Percentiles rank a stretch among this genome's conserved stretches.
Evolutionary conservation across 2,797 vertebrate genomes (phyloP).

Genomic region (Hafferia zeledoni): DNA sequence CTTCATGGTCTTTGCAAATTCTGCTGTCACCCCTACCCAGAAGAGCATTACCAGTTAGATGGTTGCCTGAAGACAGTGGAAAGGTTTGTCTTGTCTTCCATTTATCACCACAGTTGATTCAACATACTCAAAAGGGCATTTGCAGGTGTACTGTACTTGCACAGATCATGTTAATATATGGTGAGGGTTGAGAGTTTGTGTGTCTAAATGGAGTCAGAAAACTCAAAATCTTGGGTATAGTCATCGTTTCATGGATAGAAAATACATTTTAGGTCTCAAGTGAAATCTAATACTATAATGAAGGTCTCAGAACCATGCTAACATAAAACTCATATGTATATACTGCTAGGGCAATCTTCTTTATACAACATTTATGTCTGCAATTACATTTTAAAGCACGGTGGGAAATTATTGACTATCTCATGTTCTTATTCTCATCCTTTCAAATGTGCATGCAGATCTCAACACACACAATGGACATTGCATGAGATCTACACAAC

Average conservation of each 20-base stretch:
- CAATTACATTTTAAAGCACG: not conserved
- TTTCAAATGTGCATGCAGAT: not conserved
- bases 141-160: not conserved
- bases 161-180: not conserved
- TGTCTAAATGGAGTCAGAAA: not conserved
- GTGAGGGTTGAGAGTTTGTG: not conserved
- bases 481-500: not conserved
- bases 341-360: not conserved
- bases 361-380: not conserved
- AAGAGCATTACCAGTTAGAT: not conserved
- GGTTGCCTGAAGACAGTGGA: not conserved
- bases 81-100: not conserved
- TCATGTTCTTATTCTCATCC: not conserved
- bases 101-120: not conserved
- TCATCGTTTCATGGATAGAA: not conserved
- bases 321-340: not conserved
- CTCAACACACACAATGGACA: rapidly evolving
- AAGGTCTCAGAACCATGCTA: not conserved
- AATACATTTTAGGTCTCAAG: not conserved
- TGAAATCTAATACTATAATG: not conserved
- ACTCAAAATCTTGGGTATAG: not conserved
- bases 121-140: not conserved
- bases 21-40: not conserved
- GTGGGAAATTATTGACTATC: not conserved
- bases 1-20: not conserved